Evolutionary conservation across 2,113 vertebrate species (phyloP).

Genomic region (Thalassoma bifasciatum): DNA sequence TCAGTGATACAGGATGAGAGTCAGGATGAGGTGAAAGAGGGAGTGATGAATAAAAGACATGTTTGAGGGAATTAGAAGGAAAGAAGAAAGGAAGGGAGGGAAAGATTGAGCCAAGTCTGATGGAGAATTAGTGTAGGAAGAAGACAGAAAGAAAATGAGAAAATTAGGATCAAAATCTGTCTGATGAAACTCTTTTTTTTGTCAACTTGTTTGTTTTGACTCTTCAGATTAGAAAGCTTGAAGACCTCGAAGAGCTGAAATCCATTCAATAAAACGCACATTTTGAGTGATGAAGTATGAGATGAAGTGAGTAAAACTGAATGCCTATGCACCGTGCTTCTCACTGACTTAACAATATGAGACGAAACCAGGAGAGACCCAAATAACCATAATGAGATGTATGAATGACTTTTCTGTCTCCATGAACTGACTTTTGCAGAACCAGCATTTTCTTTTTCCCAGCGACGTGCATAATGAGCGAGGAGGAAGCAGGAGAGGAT

Average conservation of each 20-base stretch:
- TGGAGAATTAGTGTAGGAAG: slow-evolving; percentile 17
- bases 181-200: slow-evolving; percentile 27
- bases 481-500: slow-evolving; percentile 13
- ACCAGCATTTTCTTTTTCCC: slow-evolving; percentile 35
- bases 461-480: slow-evolving; percentile 37
- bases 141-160: slow-evolving; percentile 38
- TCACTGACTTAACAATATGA: not conserved
- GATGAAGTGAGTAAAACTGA: not conserved
- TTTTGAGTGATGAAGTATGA: not conserved
- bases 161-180: too few relatives aligned
- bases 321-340: not conserved
- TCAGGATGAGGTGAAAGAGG: slow-evolving; percentile 28
- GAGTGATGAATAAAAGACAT: slow-evolving; percentile 45
- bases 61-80: slow-evolving; percentile 46
- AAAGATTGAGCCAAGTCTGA: slow-evolving; percentile 22
- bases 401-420: not conserved
- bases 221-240: not conserved
- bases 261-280: not conserved
- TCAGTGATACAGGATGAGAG: slow-evolving; percentile 57
- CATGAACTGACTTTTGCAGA: slow-evolving; percentile 49
- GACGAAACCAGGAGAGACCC: not conserved
- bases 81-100: slow-evolving; percentile 1
- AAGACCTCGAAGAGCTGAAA: not conserved
- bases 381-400: not conserved
- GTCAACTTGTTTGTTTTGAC: slow-evolving; percentile 40